phyloP scores from a whole-genome alignment of 2,113 vertebrate species.

The Montifringilla adamsi region DNA sequence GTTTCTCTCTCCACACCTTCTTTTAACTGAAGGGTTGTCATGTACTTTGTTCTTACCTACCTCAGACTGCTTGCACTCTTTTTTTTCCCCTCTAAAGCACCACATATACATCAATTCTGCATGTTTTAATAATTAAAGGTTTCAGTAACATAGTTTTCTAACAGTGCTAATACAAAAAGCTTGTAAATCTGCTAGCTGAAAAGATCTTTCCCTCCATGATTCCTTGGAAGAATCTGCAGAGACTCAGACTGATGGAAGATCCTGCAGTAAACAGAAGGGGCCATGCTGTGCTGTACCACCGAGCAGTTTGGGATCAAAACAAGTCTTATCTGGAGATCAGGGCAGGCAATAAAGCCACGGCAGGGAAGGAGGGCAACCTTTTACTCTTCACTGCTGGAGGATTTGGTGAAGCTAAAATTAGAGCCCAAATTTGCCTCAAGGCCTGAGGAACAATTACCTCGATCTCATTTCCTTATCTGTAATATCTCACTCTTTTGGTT shows the following conservation, averaged over 20 bases:
- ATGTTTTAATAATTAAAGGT: slow-evolving; percentile 27
- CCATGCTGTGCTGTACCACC: neutral
- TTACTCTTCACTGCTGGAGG: neutral
- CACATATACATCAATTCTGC: neutral
- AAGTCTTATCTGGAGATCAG: neutral
- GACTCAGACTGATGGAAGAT: neutral
- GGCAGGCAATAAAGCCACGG: neutral
- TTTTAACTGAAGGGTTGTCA: neutral
- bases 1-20: neutral
- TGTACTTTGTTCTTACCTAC: neutral
- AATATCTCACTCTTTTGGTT: neutral
- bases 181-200: neutral
- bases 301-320: neutral
- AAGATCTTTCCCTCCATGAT: neutral
- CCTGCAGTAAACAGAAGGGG: neutral
- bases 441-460: neutral
- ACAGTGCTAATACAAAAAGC: neutral
- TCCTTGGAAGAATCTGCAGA: neutral
- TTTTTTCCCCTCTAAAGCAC: neutral
- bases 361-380: neutral
- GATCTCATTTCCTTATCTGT: neutral
- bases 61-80: neutral
- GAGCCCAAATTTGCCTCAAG: neutral
- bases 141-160: slow-evolving; percentile 3
- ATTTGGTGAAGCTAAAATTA: neutral